phyloP scores from a whole-genome alignment of 1,140 invertebrate species.

The Drosophila azteca region DNA sequence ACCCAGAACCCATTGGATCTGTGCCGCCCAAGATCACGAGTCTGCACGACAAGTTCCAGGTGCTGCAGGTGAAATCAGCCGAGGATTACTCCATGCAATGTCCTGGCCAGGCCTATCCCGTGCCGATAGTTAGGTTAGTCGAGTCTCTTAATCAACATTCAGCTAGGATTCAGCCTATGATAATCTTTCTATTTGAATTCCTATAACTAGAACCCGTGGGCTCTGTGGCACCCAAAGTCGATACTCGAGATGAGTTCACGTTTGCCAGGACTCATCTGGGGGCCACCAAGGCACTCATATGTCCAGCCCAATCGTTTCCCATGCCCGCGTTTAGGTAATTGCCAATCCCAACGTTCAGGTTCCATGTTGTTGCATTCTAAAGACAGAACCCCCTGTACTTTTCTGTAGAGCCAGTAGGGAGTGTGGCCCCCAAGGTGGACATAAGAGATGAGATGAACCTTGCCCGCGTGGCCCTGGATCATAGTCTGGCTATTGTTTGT shows the following conservation, averaged over 20 bases:
- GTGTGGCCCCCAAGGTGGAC: slow-evolving; percentile 87
- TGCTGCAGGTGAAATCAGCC: slow-evolving; percentile 84
- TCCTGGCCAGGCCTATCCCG: slow-evolving; percentile 88
- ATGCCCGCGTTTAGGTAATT: slow-evolving; percentile 86
- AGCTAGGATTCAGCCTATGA: background rate
- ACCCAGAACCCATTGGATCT: slow-evolving; percentile 88
- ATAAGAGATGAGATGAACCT: slow-evolving; percentile 78
- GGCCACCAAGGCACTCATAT: slow-evolving; percentile 85
- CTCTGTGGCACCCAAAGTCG: slow-evolving; percentile 88
- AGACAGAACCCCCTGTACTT: background rate
- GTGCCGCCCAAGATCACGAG: slow-evolving; percentile 88
- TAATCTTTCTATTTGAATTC: background rate
- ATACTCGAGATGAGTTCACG: slow-evolving; percentile 84
- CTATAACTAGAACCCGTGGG: slow-evolving; percentile 87
- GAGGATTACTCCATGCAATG: slow-evolving; percentile 87
- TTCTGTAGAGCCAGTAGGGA: slow-evolving; percentile 87
- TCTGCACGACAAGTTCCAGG: slow-evolving; percentile 85
- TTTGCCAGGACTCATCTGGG: slow-evolving; percentile 82
- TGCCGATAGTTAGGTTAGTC: slow-evolving; percentile 87
- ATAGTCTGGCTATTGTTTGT: slow-evolving; percentile 86
- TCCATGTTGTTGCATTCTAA: background rate
- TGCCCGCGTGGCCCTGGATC: slow-evolving; percentile 67
- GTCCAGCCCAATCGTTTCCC: slow-evolving; percentile 88
- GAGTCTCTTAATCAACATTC: slow-evolving; percentile 43
- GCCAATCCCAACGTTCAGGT: slow-evolving; percentile 46